These are phyloP conservation scores for Anarrhichthys ocellatus DNA, from an alignment of 2,113 vertebrate species.

Conservation along the genomic window DNA sequence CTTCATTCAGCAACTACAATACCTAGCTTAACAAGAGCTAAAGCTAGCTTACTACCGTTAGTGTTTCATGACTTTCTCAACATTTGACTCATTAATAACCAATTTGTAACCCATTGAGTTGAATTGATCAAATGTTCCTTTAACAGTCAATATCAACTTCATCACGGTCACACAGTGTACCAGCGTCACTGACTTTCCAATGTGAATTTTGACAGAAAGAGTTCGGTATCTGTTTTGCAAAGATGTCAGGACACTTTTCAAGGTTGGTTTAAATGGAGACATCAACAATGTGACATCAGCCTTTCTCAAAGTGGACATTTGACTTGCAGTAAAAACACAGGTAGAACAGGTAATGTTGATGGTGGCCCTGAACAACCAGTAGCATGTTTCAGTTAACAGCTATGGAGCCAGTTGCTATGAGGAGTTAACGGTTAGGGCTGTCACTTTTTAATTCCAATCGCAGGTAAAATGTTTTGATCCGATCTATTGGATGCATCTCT, in stretches of 20 bases:
- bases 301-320: conserved; percentile 39
- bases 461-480: neutral
- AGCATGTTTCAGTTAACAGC: neutral
- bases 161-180: neutral
- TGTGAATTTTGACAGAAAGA: conserved; percentile 41
- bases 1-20: neutral
- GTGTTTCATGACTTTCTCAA: conserved; percentile 1
- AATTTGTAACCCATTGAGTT: neutral
- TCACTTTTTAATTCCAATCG: neutral
- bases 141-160: neutral
- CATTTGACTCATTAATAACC: conserved; percentile 1
- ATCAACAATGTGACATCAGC: neutral
- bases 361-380: neutral
- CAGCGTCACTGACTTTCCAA: conserved; percentile 12
- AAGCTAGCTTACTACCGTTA: neutral
- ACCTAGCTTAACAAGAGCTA: neutral
- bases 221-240: conserved; percentile 33
- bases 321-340: conserved; percentile 5
- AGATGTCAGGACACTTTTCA: neutral
- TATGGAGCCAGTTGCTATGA: neutral
- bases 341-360: neutral
- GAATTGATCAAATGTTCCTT: neutral
- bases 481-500: neutral
- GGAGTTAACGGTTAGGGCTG: neutral
- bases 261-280: neutral